phyloP scores from a whole-genome alignment of 30 jellyfish, hydroid and myxozoan genomes.

The Catostylus mosaicus region DNA sequence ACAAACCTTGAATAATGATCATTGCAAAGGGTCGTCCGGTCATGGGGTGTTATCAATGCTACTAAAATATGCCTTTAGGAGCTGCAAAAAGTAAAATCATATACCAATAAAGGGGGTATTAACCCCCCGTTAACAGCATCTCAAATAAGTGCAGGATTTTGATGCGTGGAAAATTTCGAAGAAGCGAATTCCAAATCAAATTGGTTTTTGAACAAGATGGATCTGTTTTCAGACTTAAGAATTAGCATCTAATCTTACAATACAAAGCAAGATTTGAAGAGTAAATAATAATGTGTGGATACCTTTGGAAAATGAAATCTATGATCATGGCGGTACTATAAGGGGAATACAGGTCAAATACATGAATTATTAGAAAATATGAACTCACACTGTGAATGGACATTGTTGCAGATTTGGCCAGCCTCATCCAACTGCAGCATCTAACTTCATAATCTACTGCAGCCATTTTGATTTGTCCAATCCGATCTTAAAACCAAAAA shows the following conservation, averaged over 20 bases:
- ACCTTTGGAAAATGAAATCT: constrained; percentile 9
- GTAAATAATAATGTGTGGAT: constrained; percentile 11
- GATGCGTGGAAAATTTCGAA: constrained; percentile 43
- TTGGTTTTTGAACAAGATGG: constrained; percentile 8
- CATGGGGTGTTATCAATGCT: no score
- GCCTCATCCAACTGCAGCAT: not conserved
- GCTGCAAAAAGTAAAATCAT: not conserved
- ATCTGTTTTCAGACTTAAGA: constrained; percentile 44
- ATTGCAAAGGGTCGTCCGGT: no score
- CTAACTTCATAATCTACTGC: no score
- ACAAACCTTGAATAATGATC: no score
- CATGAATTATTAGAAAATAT: constrained; percentile 23
- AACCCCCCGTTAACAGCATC: not conserved
- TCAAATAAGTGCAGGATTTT: constrained; percentile 41
- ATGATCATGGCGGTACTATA: constrained; percentile 30
- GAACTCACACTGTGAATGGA: not conserved
- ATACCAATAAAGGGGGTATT: not conserved
- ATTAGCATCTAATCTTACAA: constrained; percentile 56
- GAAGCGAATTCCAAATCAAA: constrained; percentile 33
- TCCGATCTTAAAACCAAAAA: constrained; percentile 3
- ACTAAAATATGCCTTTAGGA: not conserved
- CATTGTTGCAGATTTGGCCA: constrained; percentile 37
- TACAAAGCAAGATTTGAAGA: constrained; percentile 45
- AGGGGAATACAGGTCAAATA: constrained; percentile 34
- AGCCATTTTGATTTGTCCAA: not conserved